Evolutionary conservation across 2,113 vertebrate genomes (phyloP).

Genomic region (Taxidea taxus): DNA sequence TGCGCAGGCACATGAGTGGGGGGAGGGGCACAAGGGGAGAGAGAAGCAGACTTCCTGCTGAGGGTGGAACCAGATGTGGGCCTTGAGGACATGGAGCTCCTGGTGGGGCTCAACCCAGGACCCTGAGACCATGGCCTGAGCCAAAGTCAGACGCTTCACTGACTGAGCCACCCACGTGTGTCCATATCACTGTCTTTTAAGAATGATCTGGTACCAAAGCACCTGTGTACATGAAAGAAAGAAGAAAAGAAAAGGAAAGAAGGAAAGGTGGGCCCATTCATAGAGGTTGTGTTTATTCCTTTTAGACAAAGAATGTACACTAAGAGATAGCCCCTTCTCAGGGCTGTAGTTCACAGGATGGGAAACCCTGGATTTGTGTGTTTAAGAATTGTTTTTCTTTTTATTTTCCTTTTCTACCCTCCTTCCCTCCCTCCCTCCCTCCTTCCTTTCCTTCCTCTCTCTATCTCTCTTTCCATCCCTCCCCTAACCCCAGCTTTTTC

Average conservation of each 20-base stretch:
- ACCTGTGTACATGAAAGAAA: background rate
- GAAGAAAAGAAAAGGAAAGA: no score
- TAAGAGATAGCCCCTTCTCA: background rate
- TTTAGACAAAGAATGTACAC: background rate
- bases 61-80: background rate
- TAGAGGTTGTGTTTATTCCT: background rate
- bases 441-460: background rate
- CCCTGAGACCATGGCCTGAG: no score
- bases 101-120: background rate
- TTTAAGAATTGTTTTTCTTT: background rate
- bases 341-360: background rate
- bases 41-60: background rate
- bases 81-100: background rate
- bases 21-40: background rate
- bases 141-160: no score
- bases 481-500: background rate
- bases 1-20: accelerated
- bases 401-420: background rate
- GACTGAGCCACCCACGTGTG: no score
- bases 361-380: background rate
- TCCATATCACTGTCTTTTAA: background rate
- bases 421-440: background rate
- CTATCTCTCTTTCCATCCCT: background rate
- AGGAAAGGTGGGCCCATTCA: background rate
- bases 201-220: background rate